Base-by-base conservation (phyloP, 2,797 vertebrate genomes). In the Rhadinocentrus ornatus region DNA sequence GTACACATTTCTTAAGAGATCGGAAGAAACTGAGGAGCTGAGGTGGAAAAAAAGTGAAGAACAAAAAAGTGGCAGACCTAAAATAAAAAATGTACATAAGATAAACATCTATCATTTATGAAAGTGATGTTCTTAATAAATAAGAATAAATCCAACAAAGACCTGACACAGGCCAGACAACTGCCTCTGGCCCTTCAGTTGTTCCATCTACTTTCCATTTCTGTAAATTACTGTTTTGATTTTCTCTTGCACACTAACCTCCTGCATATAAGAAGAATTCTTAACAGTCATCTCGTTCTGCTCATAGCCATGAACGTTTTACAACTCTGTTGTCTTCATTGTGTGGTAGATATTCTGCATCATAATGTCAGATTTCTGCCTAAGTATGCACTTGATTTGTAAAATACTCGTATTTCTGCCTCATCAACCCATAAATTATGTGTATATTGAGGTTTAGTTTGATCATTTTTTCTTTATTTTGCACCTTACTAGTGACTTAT, bases 271-370 rank as follows among this genome's bases (percentile, higher is more conserved):
- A n/a, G 15, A 59, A 48, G 34, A 18, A 29, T 65, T 41, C 11
- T 22, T 66, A 34, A 34, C 29, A 26, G 29, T 61, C 37, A 32
- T 41, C 39, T 57, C 29, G 16, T 48, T 55, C 53, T 57, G 60
- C 48, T 44, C 31, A 26, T n/a, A 46, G 54, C n/a, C 24, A 13
- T 24, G n/a, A 6, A 16, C 15, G 1, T 41, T 41, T 20, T 44
- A 20, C 16, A 48, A 2, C 46, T 48, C 7, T 20, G 41, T 2
- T 48, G 20, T 48, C n/a, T 22, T 22, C n/a, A 22, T 22, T 3
- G 20, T 22, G n/a, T 11, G 46, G 20, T 3, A 8, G 20, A 46
- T 20, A n/a, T 7, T 7, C 41, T n/a, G 41, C 41, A n/a, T 18
- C 35, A 24, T 22, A 2, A 27, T 27, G 6, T 54, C 26, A 27